phyloP scores from a whole-genome alignment of 2,888 invertebrate species.

The Diloba caeruleocephala region DNA sequence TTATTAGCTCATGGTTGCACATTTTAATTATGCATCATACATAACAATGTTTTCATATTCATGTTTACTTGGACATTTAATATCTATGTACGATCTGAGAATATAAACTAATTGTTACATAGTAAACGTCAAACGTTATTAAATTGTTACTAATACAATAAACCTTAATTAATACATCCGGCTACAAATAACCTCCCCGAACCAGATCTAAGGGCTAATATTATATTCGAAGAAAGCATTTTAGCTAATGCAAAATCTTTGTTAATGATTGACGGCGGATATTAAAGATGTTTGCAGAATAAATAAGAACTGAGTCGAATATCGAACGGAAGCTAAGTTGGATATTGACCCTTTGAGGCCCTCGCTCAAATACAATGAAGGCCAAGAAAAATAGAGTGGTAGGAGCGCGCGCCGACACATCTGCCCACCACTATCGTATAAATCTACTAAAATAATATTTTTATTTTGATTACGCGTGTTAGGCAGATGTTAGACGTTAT shows the following conservation, averaged over 20 bases:
- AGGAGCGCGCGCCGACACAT: slow-evolving; percentile 77
- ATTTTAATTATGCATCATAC: slow-evolving; percentile 20
- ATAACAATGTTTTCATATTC: slow-evolving; percentile 20
- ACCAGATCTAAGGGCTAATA: slow-evolving; percentile 23
- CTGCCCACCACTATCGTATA: slow-evolving; percentile 87
- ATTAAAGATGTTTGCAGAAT: slow-evolving; percentile 77
- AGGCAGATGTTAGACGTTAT: slow-evolving; percentile 81
- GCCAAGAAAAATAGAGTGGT: slow-evolving; percentile 82
- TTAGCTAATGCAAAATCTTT: slow-evolving; percentile 50
- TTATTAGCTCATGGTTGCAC: neutral
- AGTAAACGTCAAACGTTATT: neutral
- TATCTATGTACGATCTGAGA: no score
- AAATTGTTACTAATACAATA: neutral
- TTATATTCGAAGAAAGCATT: slow-evolving; percentile 52
- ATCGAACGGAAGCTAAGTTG: slow-evolving; percentile 81
- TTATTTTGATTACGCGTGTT: slow-evolving; percentile 87
- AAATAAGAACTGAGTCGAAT: slow-evolving; percentile 74
- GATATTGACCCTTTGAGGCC: slow-evolving; percentile 83
- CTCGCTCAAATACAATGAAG: slow-evolving; percentile 81
- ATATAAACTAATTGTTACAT: no score
- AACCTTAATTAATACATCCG: neutral
- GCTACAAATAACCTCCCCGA: slow-evolving; percentile 3
- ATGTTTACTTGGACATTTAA: neutral
- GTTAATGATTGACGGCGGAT: slow-evolving; percentile 68
- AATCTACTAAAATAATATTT: slow-evolving; percentile 89